Evolutionary conservation across 2,888 invertebrate genomes (phyloP).

Genomic region (Leptinotarsa tumamoca): DNA sequence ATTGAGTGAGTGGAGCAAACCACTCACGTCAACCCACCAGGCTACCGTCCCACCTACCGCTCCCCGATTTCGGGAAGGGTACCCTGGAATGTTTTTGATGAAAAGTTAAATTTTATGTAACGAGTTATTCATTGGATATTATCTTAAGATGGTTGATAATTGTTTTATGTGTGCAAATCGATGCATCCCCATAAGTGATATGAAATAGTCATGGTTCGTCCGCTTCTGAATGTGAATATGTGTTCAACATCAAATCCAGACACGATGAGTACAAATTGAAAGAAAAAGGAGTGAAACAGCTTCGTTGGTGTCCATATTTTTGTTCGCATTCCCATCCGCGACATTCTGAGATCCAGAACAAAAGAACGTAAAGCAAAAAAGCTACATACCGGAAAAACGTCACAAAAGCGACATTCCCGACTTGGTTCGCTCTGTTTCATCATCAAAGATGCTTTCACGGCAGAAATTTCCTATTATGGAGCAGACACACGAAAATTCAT

Average conservation of each 20-base stretch:
- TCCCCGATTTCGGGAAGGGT: too few species aligned
- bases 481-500: conserved; percentile 15
- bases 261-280: neutral
- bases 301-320: neutral
- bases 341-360: conserved; percentile 16
- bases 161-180: too few species aligned
- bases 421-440: conserved; percentile 22
- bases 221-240: neutral
- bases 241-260: neutral
- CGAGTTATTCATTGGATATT: too few species aligned
- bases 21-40: too few species aligned
- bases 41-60: too few species aligned
- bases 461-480: conserved; percentile 18
- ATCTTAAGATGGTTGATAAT: too few species aligned
- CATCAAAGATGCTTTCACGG: conserved; percentile 28
- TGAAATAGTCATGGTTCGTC: neutral
- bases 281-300: neutral
- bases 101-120: too few species aligned
- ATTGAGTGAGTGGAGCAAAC: too few species aligned
- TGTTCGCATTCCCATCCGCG: neutral
- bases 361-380: conserved; percentile 19
- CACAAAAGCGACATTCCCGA: conserved; percentile 23
- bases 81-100: too few species aligned
- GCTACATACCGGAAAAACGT: conserved; percentile 23
- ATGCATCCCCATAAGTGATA: too few species aligned